Evolutionary conservation across 92 coral and sea anemone genomes (phyloP), one percentile per base, ranked within the genome.

Genomic region (Isaurus tuberculatus): DNA sequence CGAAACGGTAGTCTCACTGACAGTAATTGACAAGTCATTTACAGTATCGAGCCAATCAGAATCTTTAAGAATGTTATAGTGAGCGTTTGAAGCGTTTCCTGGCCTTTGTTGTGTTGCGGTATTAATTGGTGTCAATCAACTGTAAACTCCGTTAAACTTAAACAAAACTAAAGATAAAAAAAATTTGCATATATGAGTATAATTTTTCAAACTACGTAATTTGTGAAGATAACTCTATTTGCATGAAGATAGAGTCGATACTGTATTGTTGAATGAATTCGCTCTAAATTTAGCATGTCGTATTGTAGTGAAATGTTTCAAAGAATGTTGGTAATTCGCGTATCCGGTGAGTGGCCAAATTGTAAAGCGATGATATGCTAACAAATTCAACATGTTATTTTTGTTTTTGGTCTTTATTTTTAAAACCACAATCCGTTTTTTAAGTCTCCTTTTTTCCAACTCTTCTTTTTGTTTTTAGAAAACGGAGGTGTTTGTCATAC

Each of bases 121-220:
- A 77, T n/a, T n/a, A n/a, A 58, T 77, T 33, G 40, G 15, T 77
- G 82, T 61, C 82, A 77, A 77, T 77, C 82, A 77, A 77, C 19
- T 33, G 8, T 8, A 14, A 30, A 48, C 48, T 15, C 51, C 53
- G 28, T 26, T 63, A 26, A 63, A 57, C 33, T n/a, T 22, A 51
- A 51, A 77, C 69, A 57, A 77, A 60, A 27, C 16, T 16, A 22
- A 57, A 13, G 27, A 57, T n/a, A 30, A 34, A 60, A 57, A 29
- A 22, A 57, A 77, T 77, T 77, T 57, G 51, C 82, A 75, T 74
- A 53, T 6, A 74, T 5, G 80, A 46, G 64, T 53, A 42, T 14
- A 55, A 75, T 57, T 75, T 75, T 23, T 58, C 82, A 57, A 75
- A 75, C 69, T 57, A 42, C 64, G 55, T 75, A 75, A 75, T 75